Percentiles rank a stretch among this genome's conserved stretches.
phyloP scores from a whole-genome alignment of 2,888 invertebrate species.

The Tachystola acroxantha region DNA sequence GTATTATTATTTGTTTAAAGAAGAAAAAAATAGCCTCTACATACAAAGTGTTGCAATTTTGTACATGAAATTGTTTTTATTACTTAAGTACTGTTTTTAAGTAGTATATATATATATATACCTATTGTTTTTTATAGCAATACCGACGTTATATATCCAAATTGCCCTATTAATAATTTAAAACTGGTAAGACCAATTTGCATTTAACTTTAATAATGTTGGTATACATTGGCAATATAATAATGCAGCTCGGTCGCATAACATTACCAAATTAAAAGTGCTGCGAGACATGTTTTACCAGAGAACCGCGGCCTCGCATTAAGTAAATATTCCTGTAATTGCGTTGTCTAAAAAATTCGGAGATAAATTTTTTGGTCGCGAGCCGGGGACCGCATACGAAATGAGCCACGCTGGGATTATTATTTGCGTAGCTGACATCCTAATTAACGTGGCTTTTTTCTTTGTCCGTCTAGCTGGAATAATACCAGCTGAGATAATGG shows the following conservation, averaged over 20 bases:
- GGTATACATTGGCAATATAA: constrained; percentile 19
- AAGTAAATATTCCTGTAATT: constrained; percentile 70
- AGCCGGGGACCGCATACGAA: constrained; percentile 58
- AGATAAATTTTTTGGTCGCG: constrained; percentile 58
- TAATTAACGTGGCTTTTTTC: constrained; percentile 68
- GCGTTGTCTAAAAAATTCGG: constrained; percentile 59
- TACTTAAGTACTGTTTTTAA: no score
- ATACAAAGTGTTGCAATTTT: no score
- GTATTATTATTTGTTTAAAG: no score
- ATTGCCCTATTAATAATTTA: no score
- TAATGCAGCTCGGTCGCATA: constrained; percentile 14
- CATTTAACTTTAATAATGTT: constrained; percentile 22
- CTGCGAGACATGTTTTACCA: constrained; percentile 42
- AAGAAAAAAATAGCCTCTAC: no score
- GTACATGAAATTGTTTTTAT: no score
- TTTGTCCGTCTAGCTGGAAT: constrained; percentile 43
- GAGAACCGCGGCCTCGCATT: constrained; percentile 38
- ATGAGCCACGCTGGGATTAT: constrained; percentile 63
- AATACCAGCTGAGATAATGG: constrained; percentile 45
- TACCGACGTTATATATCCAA: no score
- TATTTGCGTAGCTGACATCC: constrained; percentile 70
- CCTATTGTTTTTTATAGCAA: no score
- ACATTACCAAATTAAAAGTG: constrained; percentile 38
- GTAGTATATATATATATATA: no score
- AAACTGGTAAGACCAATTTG: no score